A percentile compares a stretch with the other conserved stretches of the same genome.
phyloP scores from a whole-genome alignment of 2,888 invertebrate species.

The Beris morrisii region DNA sequence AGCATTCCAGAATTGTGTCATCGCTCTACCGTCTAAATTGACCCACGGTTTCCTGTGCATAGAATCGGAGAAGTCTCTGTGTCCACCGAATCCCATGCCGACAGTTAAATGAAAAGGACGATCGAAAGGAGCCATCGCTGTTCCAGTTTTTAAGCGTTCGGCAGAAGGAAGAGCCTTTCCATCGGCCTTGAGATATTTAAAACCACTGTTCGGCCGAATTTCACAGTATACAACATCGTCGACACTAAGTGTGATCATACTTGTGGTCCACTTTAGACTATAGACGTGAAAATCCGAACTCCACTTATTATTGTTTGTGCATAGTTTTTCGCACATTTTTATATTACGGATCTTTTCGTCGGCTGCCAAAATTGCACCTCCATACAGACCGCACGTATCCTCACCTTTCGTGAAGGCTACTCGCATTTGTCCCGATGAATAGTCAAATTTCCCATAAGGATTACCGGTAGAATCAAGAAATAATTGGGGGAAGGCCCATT shows the following conservation, averaged over 20 bases:
- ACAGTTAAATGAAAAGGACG: conserved; percentile 72
- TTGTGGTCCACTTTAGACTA: conserved; percentile 65
- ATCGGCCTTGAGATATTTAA: conserved; percentile 43
- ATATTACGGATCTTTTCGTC: conserved; percentile 45
- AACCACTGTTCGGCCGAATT: conserved; percentile 46
- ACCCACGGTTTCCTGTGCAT: conserved; percentile 70
- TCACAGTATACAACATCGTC: conserved; percentile 62
- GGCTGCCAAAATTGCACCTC: conserved; percentile 47
- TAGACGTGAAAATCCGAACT: conserved; percentile 68
- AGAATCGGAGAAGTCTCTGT: conserved; percentile 68
- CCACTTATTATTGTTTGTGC: conserved; percentile 40
- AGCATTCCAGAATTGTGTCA: conserved; percentile 68
- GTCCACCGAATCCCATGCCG: conserved; percentile 77
- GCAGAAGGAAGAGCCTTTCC: conserved; percentile 51
- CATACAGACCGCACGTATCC: conserved; percentile 52
- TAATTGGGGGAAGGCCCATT: conserved; percentile 76
- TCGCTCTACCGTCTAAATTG: conserved; percentile 66
- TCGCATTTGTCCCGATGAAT: conserved; percentile 70
- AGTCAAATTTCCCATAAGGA: conserved; percentile 61
- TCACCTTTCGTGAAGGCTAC: conserved; percentile 68
- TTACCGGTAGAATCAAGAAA: conserved; percentile 65
- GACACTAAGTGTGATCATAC: conserved; percentile 51
- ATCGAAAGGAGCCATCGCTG: conserved; percentile 73
- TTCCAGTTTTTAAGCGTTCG: conserved; percentile 58
- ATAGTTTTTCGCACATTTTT: conserved; percentile 45